phyloP scores from a whole-genome alignment of 2,888 invertebrate species.

The Eupithecia exiguata region DNA sequence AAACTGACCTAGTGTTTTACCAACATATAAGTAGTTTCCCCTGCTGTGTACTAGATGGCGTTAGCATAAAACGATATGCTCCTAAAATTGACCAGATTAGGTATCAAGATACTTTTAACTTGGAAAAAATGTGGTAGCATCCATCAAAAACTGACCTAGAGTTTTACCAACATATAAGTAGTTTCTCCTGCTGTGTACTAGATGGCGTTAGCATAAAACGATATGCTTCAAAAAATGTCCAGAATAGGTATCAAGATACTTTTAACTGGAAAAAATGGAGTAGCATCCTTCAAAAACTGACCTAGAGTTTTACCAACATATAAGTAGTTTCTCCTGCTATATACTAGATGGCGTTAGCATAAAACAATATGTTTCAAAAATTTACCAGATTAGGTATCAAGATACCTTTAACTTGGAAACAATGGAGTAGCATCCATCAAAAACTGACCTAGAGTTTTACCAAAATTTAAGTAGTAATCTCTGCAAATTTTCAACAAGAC shows the following conservation, averaged over 20 bases:
- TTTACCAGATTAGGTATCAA: neutral
- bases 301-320: no score
- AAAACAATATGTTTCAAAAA: neutral
- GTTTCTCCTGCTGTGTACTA: no score
- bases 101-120: neutral
- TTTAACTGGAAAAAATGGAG: no score
- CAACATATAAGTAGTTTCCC: no score
- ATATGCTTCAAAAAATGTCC: no score
- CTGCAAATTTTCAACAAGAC: neutral
- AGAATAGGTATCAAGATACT: no score
- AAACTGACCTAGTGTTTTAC: no score
- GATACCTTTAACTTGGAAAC: neutral
- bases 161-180: no score
- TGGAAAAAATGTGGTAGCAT: neutral
- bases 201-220: no score
- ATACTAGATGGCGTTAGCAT: conserved; percentile 4
- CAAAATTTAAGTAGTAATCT: neutral
- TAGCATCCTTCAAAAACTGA: no score
- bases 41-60: neutral
- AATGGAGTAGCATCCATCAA: neutral
- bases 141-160: neutral
- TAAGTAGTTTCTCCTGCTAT: neutral
- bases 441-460: neutral
- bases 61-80: neutral
- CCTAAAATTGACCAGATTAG: neutral